Base-by-base conservation (phyloP, 2,113 vertebrate genomes). In the Pteruthius melanotis region DNA sequence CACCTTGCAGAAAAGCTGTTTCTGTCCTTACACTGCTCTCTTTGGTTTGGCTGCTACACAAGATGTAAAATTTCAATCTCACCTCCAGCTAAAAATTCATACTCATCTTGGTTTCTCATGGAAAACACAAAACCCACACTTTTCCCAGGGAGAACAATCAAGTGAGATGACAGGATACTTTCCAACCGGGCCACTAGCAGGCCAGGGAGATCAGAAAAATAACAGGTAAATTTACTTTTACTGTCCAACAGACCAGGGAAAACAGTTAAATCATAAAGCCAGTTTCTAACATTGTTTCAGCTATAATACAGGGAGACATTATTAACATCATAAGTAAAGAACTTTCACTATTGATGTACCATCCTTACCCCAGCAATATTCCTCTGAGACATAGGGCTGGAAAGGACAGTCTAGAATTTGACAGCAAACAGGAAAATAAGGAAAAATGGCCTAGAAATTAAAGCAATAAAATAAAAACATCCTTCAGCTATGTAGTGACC, bases 301-400 rank as follows among this genome's bases (percentile, higher is more conserved):
- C 60, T 60, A 20, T 33, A 91, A 92, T 40, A 75, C 13, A 87
- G n/a, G 72, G 49, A 94, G 83, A 92, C 87, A 94, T 92, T 95
- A 93, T 89, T 92, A 96, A 94, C 53, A 87, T 24, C 49, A 8
- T 89, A 96, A 95, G 77, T 92, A 97, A 97, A 94, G 91, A 87
- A 82, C 53, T 95, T 89, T 87, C 94, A 97, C 53, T 89, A 64
- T 3, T 89, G 69, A 91, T 91, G 86, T 75, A 65, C 8, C 6
- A 49, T 63, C 50, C 76, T 81, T 54, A 90, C 21, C 31, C 89
- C 53, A 84, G 31, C 17, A 95, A 82, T 11, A 20, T 15, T 93
- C 83, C 93, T 95, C 72, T 91, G 93, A 89, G 94, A 87, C 69
- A 60, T 2, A 21, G 24, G 81, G 57, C 8, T 83, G 64, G 49